A percentile compares a stretch with the other conserved stretches of the same genome.
Evolutionary conservation across 2,797 vertebrate species (phyloP).

Genomic region (Hafferia zeledoni): DNA sequence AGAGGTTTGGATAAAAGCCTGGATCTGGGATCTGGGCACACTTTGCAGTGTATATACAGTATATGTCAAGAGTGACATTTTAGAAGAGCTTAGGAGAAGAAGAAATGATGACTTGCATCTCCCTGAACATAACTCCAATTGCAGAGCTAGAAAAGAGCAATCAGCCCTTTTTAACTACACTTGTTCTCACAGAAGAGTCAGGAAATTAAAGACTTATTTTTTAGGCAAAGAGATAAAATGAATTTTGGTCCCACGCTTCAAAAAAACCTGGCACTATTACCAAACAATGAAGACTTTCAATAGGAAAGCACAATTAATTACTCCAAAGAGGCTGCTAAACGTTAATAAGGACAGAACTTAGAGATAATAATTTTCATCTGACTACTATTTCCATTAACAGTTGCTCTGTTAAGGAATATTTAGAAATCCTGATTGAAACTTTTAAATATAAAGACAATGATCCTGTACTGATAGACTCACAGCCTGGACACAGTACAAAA

Average conservation of each 20-base stretch:
- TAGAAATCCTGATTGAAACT: constrained; percentile 5
- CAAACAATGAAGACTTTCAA: constrained; percentile 36
- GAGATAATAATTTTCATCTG: constrained; percentile 26
- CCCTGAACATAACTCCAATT: constrained; percentile 2
- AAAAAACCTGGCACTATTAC: constrained; percentile 45
- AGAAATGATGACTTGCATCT: constrained; percentile 67
- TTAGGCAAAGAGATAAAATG: constrained; percentile 14
- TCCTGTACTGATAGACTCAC: background rate
- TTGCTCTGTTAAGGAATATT: constrained; percentile 26
- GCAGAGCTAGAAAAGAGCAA: constrained; percentile 64
- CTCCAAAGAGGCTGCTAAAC: background rate
- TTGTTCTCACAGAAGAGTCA: constrained; percentile 68
- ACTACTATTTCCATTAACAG: background rate
- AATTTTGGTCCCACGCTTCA: constrained; percentile 31
- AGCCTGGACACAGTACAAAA: background rate
- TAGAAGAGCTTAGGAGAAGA: constrained; percentile 45
- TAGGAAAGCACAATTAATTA: constrained; percentile 32
- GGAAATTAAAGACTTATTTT: constrained; percentile 51
- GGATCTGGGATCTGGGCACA: constrained; percentile 51
- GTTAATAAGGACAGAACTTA: constrained; percentile 35
- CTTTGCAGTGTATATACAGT: constrained; percentile 58
- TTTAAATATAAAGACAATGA: background rate
- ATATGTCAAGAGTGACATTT: constrained; percentile 57
- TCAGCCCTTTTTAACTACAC: constrained; percentile 65
- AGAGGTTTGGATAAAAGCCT: constrained; percentile 62